Evolutionary conservation across 2,888 invertebrate genomes (phyloP), one percentile per base, ranked within the genome.

Genomic region (Megaustenia siamemsis): DNA sequence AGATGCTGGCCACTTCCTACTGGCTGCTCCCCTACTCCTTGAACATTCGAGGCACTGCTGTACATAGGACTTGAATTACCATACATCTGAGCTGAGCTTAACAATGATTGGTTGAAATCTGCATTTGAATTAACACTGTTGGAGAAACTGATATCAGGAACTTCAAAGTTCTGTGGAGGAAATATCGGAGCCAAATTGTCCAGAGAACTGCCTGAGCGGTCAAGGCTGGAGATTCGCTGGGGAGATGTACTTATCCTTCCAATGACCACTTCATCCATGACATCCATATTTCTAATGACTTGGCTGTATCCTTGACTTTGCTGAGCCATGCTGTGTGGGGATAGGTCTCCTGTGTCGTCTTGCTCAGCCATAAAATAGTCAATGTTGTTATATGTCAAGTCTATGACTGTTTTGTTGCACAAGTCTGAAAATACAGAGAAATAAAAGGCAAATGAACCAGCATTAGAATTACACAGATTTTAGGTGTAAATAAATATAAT

Each of bases 151-250:
- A 93, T 93, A 86, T 93, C 93, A 1, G 93, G 93, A 73, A 93
- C 90, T 75, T 93, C 93, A 79, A 93, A 90, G 86, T 91, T 92
- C 89, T 92, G 92, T 35, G 93, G 93, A 3, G 93, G 93, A 87
- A 93, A 93, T 81, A 92, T 92, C 12, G 93, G 93, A 38, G 89
- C 87, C 75, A 90, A 76, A 12, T 86, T 86, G 66, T 88, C 83
- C 38, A 82, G 79, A 24, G 53, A 21, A 28, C 35, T 69, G 45
- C 79, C 81, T 4, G 81, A 18, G 45, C 81, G 77, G 35, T 69
- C 80, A 12, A 80, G 38, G 28, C 28, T 32, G 24, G 68, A 53
- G 38, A 60, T 49, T 28, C 43, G 40, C 56, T 82, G 73, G 18
- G 73, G 45, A 21, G 32, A 32, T 18, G 15, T 45, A 12, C 6